Conservation (phyloP, 2,113 vertebrate genomes). For the Talpa occidentalis region DNA sequence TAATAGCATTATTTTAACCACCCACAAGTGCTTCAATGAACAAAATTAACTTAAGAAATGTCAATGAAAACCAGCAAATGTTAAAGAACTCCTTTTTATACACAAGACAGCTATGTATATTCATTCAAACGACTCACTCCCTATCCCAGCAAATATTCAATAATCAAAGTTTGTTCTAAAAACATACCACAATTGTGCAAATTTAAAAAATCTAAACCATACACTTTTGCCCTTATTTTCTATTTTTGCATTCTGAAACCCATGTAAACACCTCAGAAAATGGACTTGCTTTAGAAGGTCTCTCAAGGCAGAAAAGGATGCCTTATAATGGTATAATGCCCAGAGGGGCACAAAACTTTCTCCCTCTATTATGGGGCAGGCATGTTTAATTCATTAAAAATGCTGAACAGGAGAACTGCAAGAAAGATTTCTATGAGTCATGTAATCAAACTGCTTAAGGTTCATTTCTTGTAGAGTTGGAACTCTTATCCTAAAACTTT, state of each 20-base stretch:
- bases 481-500: background rate
- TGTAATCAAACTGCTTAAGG: background rate
- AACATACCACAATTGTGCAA: background rate
- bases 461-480: background rate
- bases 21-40: background rate
- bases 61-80: conserved; percentile 11
- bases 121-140: background rate
- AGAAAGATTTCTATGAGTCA: background rate
- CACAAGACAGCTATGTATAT: background rate
- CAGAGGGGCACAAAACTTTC: background rate
- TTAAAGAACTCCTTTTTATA: background rate
- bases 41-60: conserved; percentile 45
- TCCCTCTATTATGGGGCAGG: background rate
- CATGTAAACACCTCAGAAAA: conserved; percentile 16
- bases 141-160: background rate
- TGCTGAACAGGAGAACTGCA: background rate
- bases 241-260: background rate
- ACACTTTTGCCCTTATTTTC: background rate
- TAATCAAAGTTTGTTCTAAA: background rate
- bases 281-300: background rate
- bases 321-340: background rate
- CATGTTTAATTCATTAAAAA: background rate
- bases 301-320: background rate
- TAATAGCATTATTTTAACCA: background rate
- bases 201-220: background rate